Evolutionary conservation across 2,888 invertebrate species (phyloP).

Genomic region (Mythimna impura): DNA sequence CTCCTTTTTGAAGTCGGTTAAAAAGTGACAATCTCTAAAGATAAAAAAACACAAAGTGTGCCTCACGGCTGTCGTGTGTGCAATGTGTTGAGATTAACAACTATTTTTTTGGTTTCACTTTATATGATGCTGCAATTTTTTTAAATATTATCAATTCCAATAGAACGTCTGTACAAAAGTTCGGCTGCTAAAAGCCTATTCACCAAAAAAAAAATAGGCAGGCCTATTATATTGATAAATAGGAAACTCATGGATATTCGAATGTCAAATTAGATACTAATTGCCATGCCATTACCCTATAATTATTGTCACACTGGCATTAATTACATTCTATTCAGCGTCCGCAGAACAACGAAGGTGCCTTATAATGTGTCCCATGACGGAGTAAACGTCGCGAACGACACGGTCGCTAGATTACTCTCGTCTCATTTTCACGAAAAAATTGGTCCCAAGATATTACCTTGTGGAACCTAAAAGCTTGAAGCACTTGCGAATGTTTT

Average conservation of each 20-base stretch:
- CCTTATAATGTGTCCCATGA: conserved; percentile 44
- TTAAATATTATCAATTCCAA: not conserved
- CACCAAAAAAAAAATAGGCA: not conserved
- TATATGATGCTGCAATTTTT: not conserved
- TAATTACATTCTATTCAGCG: conserved; percentile 14
- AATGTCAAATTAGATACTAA: not conserved
- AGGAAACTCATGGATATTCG: not conserved
- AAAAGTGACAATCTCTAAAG: too few relatives aligned
- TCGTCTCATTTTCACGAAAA: conserved; percentile 46
- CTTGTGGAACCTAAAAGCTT: conserved; percentile 45
- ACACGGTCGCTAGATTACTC: conserved; percentile 40
- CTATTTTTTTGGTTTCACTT: not conserved
- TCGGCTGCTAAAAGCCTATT: not conserved
- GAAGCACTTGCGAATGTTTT: conserved; percentile 16
- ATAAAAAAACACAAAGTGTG: too few relatives aligned
- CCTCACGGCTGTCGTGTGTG: too few relatives aligned
- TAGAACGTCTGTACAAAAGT: too few relatives aligned
- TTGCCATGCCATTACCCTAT: not conserved
- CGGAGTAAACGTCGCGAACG: conserved; percentile 30
- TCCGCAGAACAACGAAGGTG: conserved; percentile 8
- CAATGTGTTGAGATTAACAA: not conserved
- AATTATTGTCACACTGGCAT: conserved; percentile 28
- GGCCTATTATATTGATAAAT: not conserved
- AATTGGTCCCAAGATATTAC: conserved; percentile 57
- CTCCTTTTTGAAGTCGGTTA: too few relatives aligned